Base-by-base conservation (phyloP, 2,113 vertebrate genomes). In the Sardina pilchardus region DNA sequence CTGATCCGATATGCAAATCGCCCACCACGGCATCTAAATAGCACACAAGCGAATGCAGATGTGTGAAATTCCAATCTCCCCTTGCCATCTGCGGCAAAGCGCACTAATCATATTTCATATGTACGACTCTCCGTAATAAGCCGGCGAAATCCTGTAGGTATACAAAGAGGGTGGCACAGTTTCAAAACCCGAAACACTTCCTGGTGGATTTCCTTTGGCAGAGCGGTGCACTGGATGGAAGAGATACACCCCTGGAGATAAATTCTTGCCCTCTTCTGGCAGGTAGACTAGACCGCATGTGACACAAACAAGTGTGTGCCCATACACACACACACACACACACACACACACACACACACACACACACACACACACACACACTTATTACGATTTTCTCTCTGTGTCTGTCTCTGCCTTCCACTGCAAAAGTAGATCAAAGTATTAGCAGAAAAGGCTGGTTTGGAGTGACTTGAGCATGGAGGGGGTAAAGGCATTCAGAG, bases 391-490 rank as follows among this genome's bases (percentile, higher is more conserved):
- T 8, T 24, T 19, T 59, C 6, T 86, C 67, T 44, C 36, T 83
- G n/a, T 59, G 4, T 59, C 63, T 67, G n/a, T 30, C 63, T 67
- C 59, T 67, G 83, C 44, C 84, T 75, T 86, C 44, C 90, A 87
- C 75, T 81, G 82, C 88, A 88, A 89, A 94, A 94, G 82, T 94
- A 90, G 92, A 92, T 94, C 92, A 92, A 63, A 86, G 85, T 78
- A 85, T 83, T 63, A 87, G 86, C 71, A 82, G 85, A 16, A 34
- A 86, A 92, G 82, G 80, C 75, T 63, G 89, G 82, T 89, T 59
- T 59, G 6, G 53, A 59, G 53, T 6, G 4, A 24, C 53, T 21
- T 5, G 19, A 78, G 71, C 30, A 36, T 36, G 26, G 42, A 39
- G 34, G 44, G 34, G 30, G 14, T 44, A n/a, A 78, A 84, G 78